A percentile compares a stretch with the other conserved stretches of the same genome.
Conservation (phyloP, 1,140 invertebrate genomes). For the Pseudoatta argentina region DNA sequence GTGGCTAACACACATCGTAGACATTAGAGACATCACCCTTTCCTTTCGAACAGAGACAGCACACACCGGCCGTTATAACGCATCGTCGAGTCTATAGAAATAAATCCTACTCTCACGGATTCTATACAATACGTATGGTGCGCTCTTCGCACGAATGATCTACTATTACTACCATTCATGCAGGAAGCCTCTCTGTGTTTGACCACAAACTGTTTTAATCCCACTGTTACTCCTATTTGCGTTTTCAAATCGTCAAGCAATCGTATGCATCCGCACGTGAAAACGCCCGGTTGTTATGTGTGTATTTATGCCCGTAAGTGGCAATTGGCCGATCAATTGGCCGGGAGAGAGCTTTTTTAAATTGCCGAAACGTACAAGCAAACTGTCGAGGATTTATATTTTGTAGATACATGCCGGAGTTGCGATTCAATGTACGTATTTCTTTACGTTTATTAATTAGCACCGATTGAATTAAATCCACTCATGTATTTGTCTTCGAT, state of each 20-base stretch:
- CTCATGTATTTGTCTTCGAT: not conserved
- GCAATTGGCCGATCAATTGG: slow-evolving; percentile 53
- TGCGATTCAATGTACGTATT: not conserved
- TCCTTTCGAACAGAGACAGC: slow-evolving; percentile 7
- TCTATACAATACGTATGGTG: slow-evolving; percentile 65
- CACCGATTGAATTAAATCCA: not conserved
- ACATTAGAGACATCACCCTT: slow-evolving; percentile 42
- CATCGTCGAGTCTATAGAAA: slow-evolving; percentile 72
- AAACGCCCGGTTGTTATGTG: slow-evolving; percentile 43
- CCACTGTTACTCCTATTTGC: slow-evolving; percentile 78
- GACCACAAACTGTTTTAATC: slow-evolving; percentile 80
- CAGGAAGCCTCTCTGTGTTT: slow-evolving; percentile 74
- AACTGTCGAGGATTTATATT: slow-evolving; percentile 2
- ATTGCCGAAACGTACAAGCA: not conserved
- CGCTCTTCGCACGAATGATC: slow-evolving; percentile 71
- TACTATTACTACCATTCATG: slow-evolving; percentile 73
- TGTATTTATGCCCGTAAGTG: slow-evolving; percentile 50
- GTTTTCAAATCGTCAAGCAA: slow-evolving; percentile 73
- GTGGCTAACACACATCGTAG: not conserved
- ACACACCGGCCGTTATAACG: slow-evolving; percentile 68
- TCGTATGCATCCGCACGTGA: slow-evolving; percentile 52
- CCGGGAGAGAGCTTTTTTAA: slow-evolving; percentile 28
- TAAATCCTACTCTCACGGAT: slow-evolving; percentile 66
- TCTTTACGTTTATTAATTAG: not conserved
- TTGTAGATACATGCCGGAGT: not conserved